phyloP scores from a whole-genome alignment of 2,888 invertebrate genomes.

The Esperia sulphurella region DNA sequence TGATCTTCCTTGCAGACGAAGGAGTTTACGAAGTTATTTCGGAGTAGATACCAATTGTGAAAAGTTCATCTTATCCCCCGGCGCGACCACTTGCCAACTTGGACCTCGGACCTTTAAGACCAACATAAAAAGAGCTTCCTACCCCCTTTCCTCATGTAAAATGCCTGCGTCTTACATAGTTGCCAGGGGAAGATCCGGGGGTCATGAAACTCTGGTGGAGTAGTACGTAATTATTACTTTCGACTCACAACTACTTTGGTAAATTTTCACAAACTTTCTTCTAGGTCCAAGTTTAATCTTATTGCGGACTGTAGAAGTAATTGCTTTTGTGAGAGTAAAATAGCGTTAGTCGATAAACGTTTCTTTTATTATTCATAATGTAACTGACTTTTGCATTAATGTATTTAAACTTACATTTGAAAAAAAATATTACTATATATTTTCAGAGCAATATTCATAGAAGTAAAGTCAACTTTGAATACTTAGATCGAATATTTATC shows the following conservation, averaged over 20 bases:
- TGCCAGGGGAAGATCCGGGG: neutral
- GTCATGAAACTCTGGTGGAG: neutral
- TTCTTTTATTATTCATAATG: too few species aligned
- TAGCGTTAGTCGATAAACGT: neutral
- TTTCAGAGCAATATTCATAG: too few species aligned
- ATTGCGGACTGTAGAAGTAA: constrained; percentile 4
- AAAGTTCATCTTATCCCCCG: constrained; percentile 31
- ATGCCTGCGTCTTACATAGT: neutral
- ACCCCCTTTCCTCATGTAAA: neutral
- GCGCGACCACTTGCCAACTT: constrained; percentile 16
- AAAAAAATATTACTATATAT: too few species aligned
- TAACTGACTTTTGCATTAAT: too few species aligned
- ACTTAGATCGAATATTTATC: too few species aligned
- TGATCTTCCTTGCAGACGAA: constrained; percentile 35
- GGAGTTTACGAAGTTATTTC: constrained; percentile 40
- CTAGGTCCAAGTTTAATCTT: constrained; percentile 13
- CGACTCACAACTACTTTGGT: constrained; percentile 16
- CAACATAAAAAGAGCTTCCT: neutral
- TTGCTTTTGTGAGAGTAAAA: constrained; percentile 6
- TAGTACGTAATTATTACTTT: constrained; percentile 37
- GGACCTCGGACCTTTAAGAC: constrained; percentile 12
- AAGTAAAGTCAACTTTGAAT: too few species aligned
- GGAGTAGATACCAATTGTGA: constrained; percentile 42
- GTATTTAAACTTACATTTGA: too few species aligned
- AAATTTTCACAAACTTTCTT: constrained; percentile 13